Conservation (phyloP, 2,888 invertebrate genomes). For the Embidobia sp. region DNA sequence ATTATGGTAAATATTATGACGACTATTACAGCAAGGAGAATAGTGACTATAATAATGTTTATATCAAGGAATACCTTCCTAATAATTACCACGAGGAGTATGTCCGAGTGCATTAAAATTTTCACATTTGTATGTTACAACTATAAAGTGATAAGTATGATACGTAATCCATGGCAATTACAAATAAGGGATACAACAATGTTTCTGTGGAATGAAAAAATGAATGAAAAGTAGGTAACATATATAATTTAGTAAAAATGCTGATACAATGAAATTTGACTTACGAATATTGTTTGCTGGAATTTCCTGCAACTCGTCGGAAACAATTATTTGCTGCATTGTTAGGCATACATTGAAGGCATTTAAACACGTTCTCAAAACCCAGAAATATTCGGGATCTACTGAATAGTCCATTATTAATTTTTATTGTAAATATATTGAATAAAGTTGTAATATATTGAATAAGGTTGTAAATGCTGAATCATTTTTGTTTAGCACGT, state of each 20-base stretch:
- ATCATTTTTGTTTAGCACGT: too few species aligned
- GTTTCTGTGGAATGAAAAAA: slow-evolving; percentile 60
- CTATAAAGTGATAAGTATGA: slow-evolving; percentile 70
- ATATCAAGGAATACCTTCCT: slow-evolving; percentile 59
- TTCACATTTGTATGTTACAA: slow-evolving; percentile 1
- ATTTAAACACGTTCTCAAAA: slow-evolving; percentile 73
- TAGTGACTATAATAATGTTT: slow-evolving; percentile 52
- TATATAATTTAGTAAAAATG: slow-evolving; percentile 4
- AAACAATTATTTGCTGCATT: slow-evolving; percentile 73
- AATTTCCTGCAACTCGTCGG: slow-evolving; percentile 69
- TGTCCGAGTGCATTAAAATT: slow-evolving; percentile 42
- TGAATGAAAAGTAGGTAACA: background rate
- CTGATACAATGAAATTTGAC: slow-evolving; percentile 34
- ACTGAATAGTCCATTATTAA: slow-evolving; percentile 45
- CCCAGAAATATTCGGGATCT: slow-evolving; percentile 76
- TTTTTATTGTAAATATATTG: slow-evolving; percentile 2
- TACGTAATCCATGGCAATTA: slow-evolving; percentile 72
- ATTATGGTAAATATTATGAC: slow-evolving; percentile 53
- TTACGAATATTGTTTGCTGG: slow-evolving; percentile 70
- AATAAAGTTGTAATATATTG: too few species aligned
- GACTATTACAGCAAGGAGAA: slow-evolving; percentile 59
- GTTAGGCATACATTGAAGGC: slow-evolving; percentile 74
- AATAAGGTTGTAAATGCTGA: too few species aligned
- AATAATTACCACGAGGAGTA: slow-evolving; percentile 51
- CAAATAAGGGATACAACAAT: slow-evolving; percentile 71